Conservation (phyloP, 2,797 vertebrate species). For the Manis crassicaudata region DNA sequence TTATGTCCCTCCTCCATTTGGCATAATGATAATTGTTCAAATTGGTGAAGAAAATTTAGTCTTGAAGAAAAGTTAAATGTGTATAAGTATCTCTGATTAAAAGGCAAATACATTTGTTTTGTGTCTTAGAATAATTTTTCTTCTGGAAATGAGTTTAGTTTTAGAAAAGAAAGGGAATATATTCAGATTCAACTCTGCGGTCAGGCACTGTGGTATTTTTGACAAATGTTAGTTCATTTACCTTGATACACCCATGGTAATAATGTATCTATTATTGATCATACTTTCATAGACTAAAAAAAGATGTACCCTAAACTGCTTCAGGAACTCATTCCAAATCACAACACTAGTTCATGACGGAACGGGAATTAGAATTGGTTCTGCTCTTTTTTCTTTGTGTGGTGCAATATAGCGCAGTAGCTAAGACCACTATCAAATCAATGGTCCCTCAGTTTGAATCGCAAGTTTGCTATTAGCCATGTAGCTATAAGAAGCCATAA, state of each 20-base stretch:
- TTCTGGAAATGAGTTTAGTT: neutral
- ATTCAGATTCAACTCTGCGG: neutral
- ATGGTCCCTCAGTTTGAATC: neutral
- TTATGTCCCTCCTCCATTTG: neutral
- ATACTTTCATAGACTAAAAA: neutral
- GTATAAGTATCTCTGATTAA: neutral
- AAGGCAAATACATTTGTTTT: neutral
- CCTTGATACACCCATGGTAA: neutral
- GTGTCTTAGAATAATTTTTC: neutral
- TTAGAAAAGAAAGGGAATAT: neutral
- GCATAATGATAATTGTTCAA: neutral
- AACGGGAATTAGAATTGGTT: neutral
- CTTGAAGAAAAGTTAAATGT: neutral
- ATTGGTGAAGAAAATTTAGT: neutral
- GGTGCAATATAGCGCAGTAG: neutral
- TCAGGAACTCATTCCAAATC: neutral
- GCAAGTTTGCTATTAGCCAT: neutral
- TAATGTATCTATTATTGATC: neutral
- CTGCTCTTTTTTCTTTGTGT: neutral
- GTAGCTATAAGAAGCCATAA: neutral
- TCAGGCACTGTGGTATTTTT: neutral
- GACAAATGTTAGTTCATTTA: neutral
- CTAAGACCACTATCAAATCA: neutral
- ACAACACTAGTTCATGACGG: neutral
- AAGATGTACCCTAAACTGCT: neutral